Conservation (phyloP, 2,113 vertebrate genomes). For the Dissostichus mawsoni region DNA sequence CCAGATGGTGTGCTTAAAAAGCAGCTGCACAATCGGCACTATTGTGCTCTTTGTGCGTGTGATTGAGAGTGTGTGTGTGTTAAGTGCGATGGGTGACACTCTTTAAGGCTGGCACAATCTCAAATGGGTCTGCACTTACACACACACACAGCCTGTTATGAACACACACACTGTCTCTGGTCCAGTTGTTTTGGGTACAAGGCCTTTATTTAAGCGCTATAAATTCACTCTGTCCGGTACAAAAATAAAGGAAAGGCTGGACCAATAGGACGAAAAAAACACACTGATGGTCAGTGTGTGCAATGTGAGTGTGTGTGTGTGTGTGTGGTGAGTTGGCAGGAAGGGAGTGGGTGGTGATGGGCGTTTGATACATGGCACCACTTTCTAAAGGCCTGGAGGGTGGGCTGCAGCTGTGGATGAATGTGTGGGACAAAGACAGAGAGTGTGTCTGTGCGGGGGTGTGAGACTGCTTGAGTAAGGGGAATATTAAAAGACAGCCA, state of each 20-base stretch:
- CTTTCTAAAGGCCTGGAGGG: conserved; percentile 70
- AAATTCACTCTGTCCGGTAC: conserved; percentile 59
- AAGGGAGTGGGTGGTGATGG: conserved; percentile 77
- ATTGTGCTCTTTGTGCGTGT: conserved; percentile 63
- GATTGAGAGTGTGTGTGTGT: conserved; percentile 36
- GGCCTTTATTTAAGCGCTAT: conserved; percentile 62
- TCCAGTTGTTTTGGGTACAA: conserved; percentile 55
- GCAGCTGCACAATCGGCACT: conserved; percentile 70
- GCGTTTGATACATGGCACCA: conserved; percentile 80
- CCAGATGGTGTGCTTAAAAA: conserved; percentile 72
- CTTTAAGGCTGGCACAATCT: conserved; percentile 57
- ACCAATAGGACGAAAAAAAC: conserved; percentile 49
- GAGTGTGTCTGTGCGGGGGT: conserved; percentile 67
- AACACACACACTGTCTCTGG: conserved; percentile 31
- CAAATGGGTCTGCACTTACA: conserved; percentile 26
- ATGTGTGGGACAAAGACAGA: conserved; percentile 70
- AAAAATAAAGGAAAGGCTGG: conserved; percentile 61
- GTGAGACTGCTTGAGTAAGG: conserved; percentile 44
- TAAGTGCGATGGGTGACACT: conserved; percentile 60
- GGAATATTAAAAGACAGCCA: conserved; percentile 53
- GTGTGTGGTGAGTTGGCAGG: conserved; percentile 65
- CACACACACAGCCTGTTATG: conserved; percentile 5
- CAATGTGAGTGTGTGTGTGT: conserved; percentile 35
- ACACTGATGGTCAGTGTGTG: conserved; percentile 61
- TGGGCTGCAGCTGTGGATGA: conserved; percentile 78